Evolutionary conservation across 2,888 invertebrate species (phyloP), one percentile per base, ranked within the genome.

Genomic region (Lepidocyrtoides sp.): DNA sequence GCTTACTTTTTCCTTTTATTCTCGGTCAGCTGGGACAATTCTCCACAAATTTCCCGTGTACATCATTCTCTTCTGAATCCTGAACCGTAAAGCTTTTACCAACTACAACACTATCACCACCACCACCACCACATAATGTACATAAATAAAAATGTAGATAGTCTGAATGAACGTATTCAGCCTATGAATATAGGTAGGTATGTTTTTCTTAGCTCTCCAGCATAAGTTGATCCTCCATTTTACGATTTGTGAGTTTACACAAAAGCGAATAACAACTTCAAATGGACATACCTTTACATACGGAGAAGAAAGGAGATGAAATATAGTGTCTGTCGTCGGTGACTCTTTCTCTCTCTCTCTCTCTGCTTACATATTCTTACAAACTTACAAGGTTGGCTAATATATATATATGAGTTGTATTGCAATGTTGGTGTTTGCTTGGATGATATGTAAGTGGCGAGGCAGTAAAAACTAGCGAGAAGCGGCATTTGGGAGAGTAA

Each of bases 181-280:
- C 3, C 17, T 3, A n/a, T 69, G 8, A 36, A 17, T 36, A 36
- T 36, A 23, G 41, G 23, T 44, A 72, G 23, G 72, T 26, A 75
- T 26, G 26, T 17, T 26, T 48, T 75, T 44, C 44, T 44, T 48
- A 32, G 14, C 20, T 48, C 44, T 75, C 48, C 57, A 66, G 66
- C 29, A 14, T 2, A 44, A 32, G 26, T 75, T 90, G 79, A 81
- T 90, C 79, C 60, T 85, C 81, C 66, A 79, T 85, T 90, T 90
- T 90, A 90, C 90, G 90, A 90, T 77, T 90, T 85, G 90, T 85
- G 79, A 90, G 85, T 85, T 72, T 85, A 85, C 79, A 57, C 89
- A 36, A 60, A 54, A 69, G 66, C 77, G 60, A 51, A 57, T 63
- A 81, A 79, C 54, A 26, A 63, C 60, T 48, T 10, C 83, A 41